These are phyloP conservation scores for Pycnomerus fuliginosus DNA, from an alignment of 2,888 invertebrate species.

Conservation along the genomic window DNA sequence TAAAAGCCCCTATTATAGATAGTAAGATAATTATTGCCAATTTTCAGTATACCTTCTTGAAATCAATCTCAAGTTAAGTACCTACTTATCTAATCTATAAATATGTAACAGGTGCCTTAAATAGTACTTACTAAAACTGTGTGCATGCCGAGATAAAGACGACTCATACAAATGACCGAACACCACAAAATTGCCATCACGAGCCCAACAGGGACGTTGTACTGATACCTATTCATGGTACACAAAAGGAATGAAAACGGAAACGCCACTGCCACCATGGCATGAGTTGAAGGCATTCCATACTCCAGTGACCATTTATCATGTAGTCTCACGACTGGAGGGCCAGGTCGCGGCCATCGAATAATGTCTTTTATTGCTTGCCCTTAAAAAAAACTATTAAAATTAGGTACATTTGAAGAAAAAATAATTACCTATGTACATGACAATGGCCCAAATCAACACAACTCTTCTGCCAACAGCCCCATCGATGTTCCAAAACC, in stretches of 20 bases:
- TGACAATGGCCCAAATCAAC: constrained; percentile 77
- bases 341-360: constrained; percentile 82
- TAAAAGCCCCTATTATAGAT: too few relatives aligned
- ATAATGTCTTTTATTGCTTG: constrained; percentile 88
- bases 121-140: constrained; percentile 70
- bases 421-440: constrained; percentile 73
- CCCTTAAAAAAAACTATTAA: constrained; percentile 60
- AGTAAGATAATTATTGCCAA: too few relatives aligned
- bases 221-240: constrained; percentile 78
- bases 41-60: too few relatives aligned
- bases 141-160: constrained; percentile 93
- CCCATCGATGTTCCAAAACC: constrained; percentile 93
- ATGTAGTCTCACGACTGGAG: constrained; percentile 81
- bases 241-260: constrained; percentile 83
- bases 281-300: constrained; percentile 95
- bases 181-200: constrained; percentile 69
- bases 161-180: constrained; percentile 75
- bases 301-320: constrained; percentile 88
- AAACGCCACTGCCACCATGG: constrained; percentile 86
- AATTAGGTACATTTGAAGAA: too few relatives aligned
- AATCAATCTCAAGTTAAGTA: too few relatives aligned
- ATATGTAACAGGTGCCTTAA: too few relatives aligned
- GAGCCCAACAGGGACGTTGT: constrained; percentile 61
- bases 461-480: constrained; percentile 81
- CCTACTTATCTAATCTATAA: too few relatives aligned